These are phyloP conservation scores for Megamerina dolium DNA, from an alignment of 2,888 invertebrate species.

Conservation along the genomic window DNA sequence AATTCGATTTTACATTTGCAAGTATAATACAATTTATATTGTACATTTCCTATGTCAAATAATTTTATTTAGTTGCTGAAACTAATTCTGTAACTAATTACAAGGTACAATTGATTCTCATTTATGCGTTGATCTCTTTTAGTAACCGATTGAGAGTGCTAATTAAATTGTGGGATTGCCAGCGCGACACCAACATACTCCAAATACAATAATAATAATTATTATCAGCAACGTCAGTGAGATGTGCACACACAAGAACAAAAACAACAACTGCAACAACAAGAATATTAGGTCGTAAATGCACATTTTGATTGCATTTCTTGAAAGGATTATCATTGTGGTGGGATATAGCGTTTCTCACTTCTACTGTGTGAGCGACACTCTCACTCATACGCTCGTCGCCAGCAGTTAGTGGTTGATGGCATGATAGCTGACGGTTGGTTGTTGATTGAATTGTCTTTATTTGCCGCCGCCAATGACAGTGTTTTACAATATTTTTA, in stretches of 20 bases:
- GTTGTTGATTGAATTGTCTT: slow-evolving; percentile 38
- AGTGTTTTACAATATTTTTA: not conserved
- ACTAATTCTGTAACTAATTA: too few species aligned
- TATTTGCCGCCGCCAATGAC: not conserved
- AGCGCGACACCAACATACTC: slow-evolving; percentile 22
- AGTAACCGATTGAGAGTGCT: too few species aligned
- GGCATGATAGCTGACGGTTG: too few species aligned
- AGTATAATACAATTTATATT: too few species aligned
- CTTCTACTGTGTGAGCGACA: not conserved
- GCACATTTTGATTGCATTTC: slow-evolving; percentile 13
- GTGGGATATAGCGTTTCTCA: not conserved
- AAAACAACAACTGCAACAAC: slow-evolving; percentile 13
- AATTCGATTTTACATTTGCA: too few species aligned
- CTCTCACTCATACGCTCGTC: not conserved
- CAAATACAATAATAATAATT: too few species aligned
- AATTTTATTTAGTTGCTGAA: too few species aligned
- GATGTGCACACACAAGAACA: not conserved
- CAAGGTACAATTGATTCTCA: too few species aligned
- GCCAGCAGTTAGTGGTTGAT: slow-evolving; percentile 12
- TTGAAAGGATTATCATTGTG: slow-evolving; percentile 9
- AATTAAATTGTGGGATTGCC: slow-evolving; percentile 43
- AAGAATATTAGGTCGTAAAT: slow-evolving; percentile 8
- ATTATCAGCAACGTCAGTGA: too few species aligned
- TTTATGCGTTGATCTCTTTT: too few species aligned
- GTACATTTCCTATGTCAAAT: too few species aligned